Conservation (phyloP, 2,113 vertebrate species). For the Cyprinodon tularosa region DNA sequence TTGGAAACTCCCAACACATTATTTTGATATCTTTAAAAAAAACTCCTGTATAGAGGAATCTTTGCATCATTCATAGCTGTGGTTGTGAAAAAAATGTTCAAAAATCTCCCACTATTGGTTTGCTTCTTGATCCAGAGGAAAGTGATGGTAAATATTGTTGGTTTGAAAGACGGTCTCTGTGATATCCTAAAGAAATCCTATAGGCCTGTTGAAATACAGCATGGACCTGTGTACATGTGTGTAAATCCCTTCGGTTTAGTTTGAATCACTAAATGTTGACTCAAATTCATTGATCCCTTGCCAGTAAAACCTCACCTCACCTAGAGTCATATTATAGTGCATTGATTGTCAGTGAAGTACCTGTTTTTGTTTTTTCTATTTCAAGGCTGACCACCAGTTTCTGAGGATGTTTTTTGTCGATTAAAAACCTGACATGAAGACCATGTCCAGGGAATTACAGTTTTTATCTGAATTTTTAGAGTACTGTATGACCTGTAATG, state of each 20-base stretch:
- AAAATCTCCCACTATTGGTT: constrained; percentile 5
- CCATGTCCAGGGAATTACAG: too few species aligned
- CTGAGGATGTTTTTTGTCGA: not conserved
- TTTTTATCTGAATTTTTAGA: too few species aligned
- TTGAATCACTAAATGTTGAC: constrained; percentile 57
- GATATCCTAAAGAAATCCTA: constrained; percentile 48
- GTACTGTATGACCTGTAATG: too few species aligned
- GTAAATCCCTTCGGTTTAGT: constrained; percentile 49
- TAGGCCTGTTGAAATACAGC: constrained; percentile 34
- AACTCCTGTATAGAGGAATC: too few species aligned
- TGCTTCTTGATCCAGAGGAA: constrained; percentile 13
- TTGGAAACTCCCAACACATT: too few species aligned
- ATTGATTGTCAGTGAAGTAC: constrained; percentile 39
- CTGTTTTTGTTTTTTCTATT: constrained; percentile 19
- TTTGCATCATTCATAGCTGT: not conserved
- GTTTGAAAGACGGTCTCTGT: constrained; percentile 26
- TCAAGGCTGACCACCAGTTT: constrained; percentile 21
- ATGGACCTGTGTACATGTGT: constrained; percentile 1
- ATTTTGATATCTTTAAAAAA: not conserved
- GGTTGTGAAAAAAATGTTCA: not conserved
- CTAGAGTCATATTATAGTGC: constrained; percentile 38
- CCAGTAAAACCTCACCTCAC: constrained; percentile 41
- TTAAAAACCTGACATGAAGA: too few species aligned
- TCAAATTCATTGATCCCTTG: constrained; percentile 53
- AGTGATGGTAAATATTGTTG: constrained; percentile 43